Evolutionary conservation across 2,888 invertebrate species (phyloP), one percentile per base, ranked within the genome.

Genomic region (Tinea pellionella): DNA sequence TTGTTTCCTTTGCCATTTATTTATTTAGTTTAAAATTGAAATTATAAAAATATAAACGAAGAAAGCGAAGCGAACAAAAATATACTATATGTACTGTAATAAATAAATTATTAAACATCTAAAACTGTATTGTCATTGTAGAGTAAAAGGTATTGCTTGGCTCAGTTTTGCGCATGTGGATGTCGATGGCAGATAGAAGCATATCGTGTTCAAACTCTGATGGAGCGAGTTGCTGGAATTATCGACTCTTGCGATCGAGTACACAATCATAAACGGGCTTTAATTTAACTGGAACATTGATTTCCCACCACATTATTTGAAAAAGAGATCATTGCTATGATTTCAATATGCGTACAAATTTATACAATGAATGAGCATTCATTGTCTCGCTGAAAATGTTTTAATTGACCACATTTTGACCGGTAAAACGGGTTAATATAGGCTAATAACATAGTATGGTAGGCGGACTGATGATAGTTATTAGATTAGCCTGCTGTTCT

Each of bases 121-220:
- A 37, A 37, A 37, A 37, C 9, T 37, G 9, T 37, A 12, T 37
- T n/a, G 30, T 37, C 9, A 37, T 37, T 37, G 3, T 37, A 37
- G 2, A 12, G n/a, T 37, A 53, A 24, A 24, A 53, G 53, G 11
- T 53, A n/a, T n/a, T n/a, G n/a, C n/a, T 57, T 57, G 57, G 57
- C 57, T 57, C 32, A 15, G 32, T 32, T 19, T 9, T 32, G 57
- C 57, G 57, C 57, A 57, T 57, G 57, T 57, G 57, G 57, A 57
- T 57, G 57, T 32, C 55, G 57, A 15, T 15, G 7, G 12, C 57
- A 32, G 57, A 57, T 30, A 57, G 30, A 32, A 32, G 57, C 57
- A 15, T 57, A 57, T 57, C 57, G n/a, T 29, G 32, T 57, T 57
- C 57, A 57, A 16, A 55, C 55, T 32, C 15, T 32, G 57, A 57